A percentile compares a stretch with the other conserved stretches of the same genome.
Conservation (phyloP, 2,888 invertebrate genomes). For the Drosophila falleni region DNA sequence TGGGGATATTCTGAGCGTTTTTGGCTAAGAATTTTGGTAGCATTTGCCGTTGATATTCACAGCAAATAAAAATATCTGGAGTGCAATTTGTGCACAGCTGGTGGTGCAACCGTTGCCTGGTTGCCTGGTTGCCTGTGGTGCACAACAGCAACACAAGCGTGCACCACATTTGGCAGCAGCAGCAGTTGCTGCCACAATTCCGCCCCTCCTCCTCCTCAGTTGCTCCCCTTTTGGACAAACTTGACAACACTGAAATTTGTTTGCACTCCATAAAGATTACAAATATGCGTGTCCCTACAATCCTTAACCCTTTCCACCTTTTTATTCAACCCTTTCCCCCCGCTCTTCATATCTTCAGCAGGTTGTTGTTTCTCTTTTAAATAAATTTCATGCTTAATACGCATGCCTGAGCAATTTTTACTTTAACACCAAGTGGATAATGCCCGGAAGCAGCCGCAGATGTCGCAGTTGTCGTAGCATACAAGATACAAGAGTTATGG, state of each 20-base stretch:
- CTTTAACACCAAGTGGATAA: slow-evolving; percentile 74
- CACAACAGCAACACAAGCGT: slow-evolving; percentile 10
- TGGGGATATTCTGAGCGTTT: not conserved
- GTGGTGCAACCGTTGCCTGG: slow-evolving; percentile 70
- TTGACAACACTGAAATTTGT: slow-evolving; percentile 78
- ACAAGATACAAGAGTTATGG: slow-evolving; percentile 44
- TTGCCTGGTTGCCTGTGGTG: slow-evolving; percentile 61
- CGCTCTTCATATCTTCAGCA: slow-evolving; percentile 3
- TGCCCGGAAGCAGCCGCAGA: slow-evolving; percentile 76
- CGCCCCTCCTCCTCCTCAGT: not conserved
- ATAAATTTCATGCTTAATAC: slow-evolving; percentile 82
- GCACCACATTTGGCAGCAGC: slow-evolving; percentile 31
- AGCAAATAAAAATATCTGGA: slow-evolving; percentile 81
- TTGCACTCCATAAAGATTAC: slow-evolving; percentile 82
- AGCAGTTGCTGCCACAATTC: slow-evolving; percentile 27
- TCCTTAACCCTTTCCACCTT: not conserved
- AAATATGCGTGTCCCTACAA: slow-evolving; percentile 58
- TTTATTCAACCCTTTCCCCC: not conserved
- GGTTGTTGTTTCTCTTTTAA: slow-evolving; percentile 43
- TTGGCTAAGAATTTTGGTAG: slow-evolving; percentile 30
- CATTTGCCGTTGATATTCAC: slow-evolving; percentile 63
- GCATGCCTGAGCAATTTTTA: slow-evolving; percentile 76
- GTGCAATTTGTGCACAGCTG: slow-evolving; percentile 79
- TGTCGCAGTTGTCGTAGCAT: slow-evolving; percentile 61
- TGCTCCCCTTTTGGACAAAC: slow-evolving; percentile 21